Conservation (phyloP, 2,797 vertebrate species). For the Muraenolepis orangiensis region DNA sequence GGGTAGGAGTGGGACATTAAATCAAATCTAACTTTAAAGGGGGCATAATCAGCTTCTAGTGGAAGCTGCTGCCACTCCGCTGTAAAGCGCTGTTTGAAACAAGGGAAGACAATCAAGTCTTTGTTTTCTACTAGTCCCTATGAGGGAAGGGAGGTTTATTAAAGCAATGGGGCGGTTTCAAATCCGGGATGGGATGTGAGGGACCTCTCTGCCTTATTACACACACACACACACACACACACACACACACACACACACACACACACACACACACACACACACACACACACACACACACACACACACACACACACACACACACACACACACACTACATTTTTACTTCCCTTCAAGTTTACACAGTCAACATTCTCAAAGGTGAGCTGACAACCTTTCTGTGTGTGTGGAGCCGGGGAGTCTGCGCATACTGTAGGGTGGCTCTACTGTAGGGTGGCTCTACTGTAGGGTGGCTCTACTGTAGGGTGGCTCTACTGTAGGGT, state of each 20-base stretch:
- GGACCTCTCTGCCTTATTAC: slow-evolving; percentile 45
- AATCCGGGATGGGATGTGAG: slow-evolving; percentile 52
- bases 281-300: not conserved
- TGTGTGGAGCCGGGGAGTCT: slow-evolving; percentile 54
- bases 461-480: slow-evolving; percentile 13
- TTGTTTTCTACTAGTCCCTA: slow-evolving; percentile 58
- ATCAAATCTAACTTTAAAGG: slow-evolving; percentile 74
- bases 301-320: not conserved
- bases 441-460: slow-evolving; percentile 30
- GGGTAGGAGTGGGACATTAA: slow-evolving; percentile 67
- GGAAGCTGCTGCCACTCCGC: slow-evolving; percentile 51
- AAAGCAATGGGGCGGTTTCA: slow-evolving; percentile 46
- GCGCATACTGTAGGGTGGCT: slow-evolving; percentile 56
- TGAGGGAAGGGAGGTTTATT: slow-evolving; percentile 15
- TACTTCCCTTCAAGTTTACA: slow-evolving; percentile 54
- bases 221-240: slow-evolving; percentile 24
- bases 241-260: slow-evolving; percentile 29
- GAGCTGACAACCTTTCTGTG: slow-evolving; percentile 38
- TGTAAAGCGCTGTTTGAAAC: slow-evolving; percentile 48
- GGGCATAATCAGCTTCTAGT: slow-evolving; percentile 71
- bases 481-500: too few species aligned
- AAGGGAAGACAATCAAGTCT: slow-evolving; percentile 66
- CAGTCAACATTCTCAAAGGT: slow-evolving; percentile 47
- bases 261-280: slow-evolving; percentile 29
- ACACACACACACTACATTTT: slow-evolving; percentile 34